A percentile compares a stretch with the other conserved stretches of the same genome.
These are phyloP conservation scores for Haemorhous mexicanus DNA, from an alignment of 2,113 vertebrate genomes.

Conservation along the genomic window DNA sequence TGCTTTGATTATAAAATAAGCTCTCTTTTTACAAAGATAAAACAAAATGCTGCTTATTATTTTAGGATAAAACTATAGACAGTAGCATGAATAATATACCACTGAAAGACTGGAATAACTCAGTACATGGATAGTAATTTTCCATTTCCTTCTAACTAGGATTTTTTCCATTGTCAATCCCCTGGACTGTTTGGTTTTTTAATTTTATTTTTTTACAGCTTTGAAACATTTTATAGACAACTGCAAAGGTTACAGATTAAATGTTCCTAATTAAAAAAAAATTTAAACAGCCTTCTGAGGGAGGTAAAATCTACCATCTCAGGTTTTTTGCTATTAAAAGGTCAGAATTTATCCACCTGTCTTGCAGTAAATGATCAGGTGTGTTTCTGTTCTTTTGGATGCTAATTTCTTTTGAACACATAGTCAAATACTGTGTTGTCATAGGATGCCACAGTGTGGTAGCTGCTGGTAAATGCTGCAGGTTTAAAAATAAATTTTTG, in stretches of 20 bases:
- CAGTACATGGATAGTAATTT: not conserved
- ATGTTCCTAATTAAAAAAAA: not conserved
- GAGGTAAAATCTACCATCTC: not conserved
- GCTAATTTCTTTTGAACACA: not conserved
- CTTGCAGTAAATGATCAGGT: not conserved
- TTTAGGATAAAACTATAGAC: not conserved
- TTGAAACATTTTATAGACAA: not conserved
- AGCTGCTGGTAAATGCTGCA: not conserved
- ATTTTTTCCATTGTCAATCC: not conserved
- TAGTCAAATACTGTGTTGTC: not conserved
- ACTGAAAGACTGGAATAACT: not conserved
- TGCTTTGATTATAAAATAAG: not conserved
- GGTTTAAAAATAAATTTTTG: not conserved
- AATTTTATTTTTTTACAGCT: not conserved
- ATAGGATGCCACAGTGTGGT: conserved; percentile 38
- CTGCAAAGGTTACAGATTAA: not conserved
- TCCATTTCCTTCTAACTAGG: not conserved
- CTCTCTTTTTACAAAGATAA: not conserved
- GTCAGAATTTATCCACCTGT: not conserved
- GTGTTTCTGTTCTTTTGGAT: not conserved
- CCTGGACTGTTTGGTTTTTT: no score
- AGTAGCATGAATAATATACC: not conserved
- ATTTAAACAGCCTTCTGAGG: not conserved
- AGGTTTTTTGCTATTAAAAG: not conserved
- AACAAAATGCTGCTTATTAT: not conserved